Conservation (phyloP, 2,888 invertebrate genomes). For the Morinoia aosen region DNA sequence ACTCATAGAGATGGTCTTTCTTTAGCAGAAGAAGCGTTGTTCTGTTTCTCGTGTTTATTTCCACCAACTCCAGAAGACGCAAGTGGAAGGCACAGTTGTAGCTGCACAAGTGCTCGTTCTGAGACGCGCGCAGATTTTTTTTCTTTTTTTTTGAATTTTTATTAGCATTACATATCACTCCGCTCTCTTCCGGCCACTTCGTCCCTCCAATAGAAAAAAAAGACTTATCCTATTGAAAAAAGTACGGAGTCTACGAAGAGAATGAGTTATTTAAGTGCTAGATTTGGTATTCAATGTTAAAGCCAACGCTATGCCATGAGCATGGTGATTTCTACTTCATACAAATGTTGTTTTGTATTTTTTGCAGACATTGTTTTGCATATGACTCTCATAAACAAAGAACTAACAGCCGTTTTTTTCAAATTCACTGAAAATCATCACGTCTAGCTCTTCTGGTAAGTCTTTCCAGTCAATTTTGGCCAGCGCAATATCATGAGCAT, state of each 20-base stretch:
- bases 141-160: not conserved
- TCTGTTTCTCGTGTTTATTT: not conserved
- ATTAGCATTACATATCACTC: not conserved
- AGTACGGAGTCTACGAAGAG: not conserved
- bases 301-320: too few species aligned
- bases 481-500: too few species aligned
- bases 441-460: too few species aligned
- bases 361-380: too few species aligned
- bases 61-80: not conserved
- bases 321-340: too few species aligned
- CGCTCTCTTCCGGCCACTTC: not conserved
- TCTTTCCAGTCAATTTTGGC: too few species aligned
- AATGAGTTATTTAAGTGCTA: too few species aligned
- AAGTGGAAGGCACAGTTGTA: not conserved
- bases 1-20: not conserved
- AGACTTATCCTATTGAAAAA: not conserved
- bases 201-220: not conserved
- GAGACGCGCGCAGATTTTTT: not conserved
- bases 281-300: too few species aligned
- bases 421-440: too few species aligned
- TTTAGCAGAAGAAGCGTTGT: not conserved
- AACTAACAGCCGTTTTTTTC: too few species aligned
- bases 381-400: too few species aligned
- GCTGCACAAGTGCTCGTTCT: not conserved
- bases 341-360: not conserved